A percentile compares a stretch with the other conserved stretches of the same genome.
phyloP scores from a whole-genome alignment of 2,797 vertebrate genomes.

The Cuculus canorus region DNA sequence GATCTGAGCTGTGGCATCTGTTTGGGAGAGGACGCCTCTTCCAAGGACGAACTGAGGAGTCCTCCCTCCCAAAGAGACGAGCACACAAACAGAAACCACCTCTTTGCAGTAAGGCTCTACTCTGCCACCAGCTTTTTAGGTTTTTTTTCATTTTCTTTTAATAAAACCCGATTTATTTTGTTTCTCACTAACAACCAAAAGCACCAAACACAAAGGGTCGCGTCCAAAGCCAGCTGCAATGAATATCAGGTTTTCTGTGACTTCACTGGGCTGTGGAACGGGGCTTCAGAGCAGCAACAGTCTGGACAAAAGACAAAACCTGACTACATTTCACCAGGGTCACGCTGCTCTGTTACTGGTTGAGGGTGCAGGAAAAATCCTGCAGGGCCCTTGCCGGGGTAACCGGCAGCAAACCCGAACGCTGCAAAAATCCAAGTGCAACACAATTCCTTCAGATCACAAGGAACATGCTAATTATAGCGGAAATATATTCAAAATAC shows the following conservation, averaged over 20 bases:
- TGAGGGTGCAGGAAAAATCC: background rate
- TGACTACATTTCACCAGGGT: background rate
- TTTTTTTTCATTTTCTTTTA: background rate
- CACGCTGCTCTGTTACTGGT: background rate
- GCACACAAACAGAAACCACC: background rate
- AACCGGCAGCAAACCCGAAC: background rate
- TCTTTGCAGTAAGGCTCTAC: background rate
- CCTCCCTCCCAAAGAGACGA: background rate
- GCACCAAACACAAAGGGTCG: background rate
- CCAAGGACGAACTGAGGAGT: background rate
- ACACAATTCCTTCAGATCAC: background rate
- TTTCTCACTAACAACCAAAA: background rate
- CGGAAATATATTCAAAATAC: background rate
- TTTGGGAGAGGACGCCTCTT: background rate
- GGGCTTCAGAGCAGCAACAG: background rate
- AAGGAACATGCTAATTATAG: background rate
- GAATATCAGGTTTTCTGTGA: background rate
- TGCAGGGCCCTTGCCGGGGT: background rate
- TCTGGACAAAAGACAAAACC: background rate
- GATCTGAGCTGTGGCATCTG: background rate
- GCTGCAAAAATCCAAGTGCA: background rate
- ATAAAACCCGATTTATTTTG: no score
- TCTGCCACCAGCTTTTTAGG: background rate
- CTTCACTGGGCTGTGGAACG: background rate
- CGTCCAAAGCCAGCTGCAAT: background rate